Evolutionary conservation across 2,113 vertebrate species (phyloP).

Genomic region (Rhegmatorhina hoffmannsi): DNA sequence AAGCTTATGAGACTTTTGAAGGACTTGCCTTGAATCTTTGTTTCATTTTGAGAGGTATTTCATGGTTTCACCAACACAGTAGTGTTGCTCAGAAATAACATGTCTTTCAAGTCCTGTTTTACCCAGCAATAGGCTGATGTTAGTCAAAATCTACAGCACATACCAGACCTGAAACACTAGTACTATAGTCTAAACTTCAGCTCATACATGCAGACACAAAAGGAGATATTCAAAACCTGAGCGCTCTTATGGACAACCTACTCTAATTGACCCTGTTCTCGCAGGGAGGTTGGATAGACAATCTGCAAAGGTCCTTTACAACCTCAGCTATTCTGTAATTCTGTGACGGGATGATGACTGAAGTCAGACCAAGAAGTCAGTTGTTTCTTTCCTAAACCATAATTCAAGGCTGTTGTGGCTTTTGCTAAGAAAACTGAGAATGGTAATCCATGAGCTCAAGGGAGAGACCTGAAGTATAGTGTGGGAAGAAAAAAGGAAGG

Average conservation of each 20-base stretch:
- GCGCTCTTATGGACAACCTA: background rate
- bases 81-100: background rate
- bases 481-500: background rate
- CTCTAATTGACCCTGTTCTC: background rate
- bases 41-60: background rate
- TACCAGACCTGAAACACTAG: background rate
- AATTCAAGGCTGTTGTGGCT: background rate
- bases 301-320: background rate
- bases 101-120: background rate
- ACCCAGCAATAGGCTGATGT: background rate
- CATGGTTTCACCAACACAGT: background rate
- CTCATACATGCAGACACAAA: background rate
- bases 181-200: background rate
- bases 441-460: background rate
- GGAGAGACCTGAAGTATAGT: background rate
- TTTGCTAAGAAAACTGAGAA: background rate
- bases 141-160: background rate
- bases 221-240: background rate
- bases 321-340: background rate
- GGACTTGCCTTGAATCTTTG: background rate
- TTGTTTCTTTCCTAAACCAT: background rate
- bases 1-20: background rate
- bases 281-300: background rate
- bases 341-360: background rate
- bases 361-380: background rate